phyloP scores from a whole-genome alignment of 2,797 vertebrate species.

The Dendrocincla fuliginosa region DNA sequence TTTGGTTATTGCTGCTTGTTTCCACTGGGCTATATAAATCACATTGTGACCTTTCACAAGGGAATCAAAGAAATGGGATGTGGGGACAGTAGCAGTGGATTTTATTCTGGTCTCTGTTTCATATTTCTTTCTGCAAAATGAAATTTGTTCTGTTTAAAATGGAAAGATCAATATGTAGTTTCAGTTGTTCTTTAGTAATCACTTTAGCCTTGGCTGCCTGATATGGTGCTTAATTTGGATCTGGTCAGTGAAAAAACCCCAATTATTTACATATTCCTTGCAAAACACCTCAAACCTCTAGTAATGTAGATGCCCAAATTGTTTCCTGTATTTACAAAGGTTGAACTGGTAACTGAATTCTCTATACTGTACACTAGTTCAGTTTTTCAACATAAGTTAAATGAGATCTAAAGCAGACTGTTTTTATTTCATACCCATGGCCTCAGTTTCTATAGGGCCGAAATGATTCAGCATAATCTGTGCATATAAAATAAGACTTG shows the following conservation, averaged over 20 bases:
- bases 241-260: background rate
- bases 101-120: background rate
- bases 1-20: background rate
- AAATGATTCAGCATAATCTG: background rate
- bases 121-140: background rate
- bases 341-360: background rate
- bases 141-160: background rate
- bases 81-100: background rate
- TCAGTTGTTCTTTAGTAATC: conserved; percentile 11
- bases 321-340: background rate
- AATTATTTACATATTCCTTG: background rate
- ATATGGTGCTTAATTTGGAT: background rate
- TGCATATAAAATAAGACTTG: background rate
- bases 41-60: background rate
- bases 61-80: background rate
- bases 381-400: background rate
- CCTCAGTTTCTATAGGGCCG: background rate
- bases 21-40: background rate
- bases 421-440: background rate
- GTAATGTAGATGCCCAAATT: background rate
- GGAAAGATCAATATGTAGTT: conserved; percentile 26
- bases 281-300: background rate
- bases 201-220: background rate
- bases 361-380: background rate
- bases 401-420: background rate